A percentile compares a stretch with the other conserved stretches of the same genome.
Evolutionary conservation across 2,888 invertebrate genomes (phyloP).

Genomic region (Argyresthia albistria): DNA sequence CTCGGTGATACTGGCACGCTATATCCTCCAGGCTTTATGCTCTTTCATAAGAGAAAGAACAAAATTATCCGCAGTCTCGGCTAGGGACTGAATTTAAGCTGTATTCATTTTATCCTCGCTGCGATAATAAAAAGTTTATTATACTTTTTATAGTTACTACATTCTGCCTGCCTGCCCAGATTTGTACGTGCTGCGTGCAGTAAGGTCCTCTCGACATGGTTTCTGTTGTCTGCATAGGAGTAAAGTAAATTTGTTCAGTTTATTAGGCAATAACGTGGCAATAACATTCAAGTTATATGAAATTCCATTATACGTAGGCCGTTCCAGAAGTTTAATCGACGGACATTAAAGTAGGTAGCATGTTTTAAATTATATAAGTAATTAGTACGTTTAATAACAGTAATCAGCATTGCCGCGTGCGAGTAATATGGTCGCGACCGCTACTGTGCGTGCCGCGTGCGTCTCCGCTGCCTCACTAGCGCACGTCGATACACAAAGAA

Average conservation of each 20-base stretch:
- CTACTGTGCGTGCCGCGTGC: too few relatives aligned
- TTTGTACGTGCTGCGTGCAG: constrained; percentile 16
- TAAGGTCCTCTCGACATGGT: constrained; percentile 6
- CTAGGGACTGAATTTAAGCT: constrained; percentile 29
- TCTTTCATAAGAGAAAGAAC: constrained; percentile 20
- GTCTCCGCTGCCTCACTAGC: too few relatives aligned
- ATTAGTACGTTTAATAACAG: too few relatives aligned
- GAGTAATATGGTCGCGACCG: too few relatives aligned
- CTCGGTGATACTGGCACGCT: constrained; percentile 9
- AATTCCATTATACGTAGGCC: too few relatives aligned
- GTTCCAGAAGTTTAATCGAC: too few relatives aligned
- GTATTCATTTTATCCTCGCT: constrained; percentile 47
- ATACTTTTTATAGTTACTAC: constrained; percentile 46
- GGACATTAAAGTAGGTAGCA: too few relatives aligned
- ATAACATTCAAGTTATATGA: too few relatives aligned
- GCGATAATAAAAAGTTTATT: constrained; percentile 49
- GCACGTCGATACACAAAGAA: neutral
- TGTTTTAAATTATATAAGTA: too few relatives aligned
- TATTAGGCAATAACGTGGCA: too few relatives aligned
- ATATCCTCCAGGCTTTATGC: constrained; percentile 18
- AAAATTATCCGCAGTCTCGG: constrained; percentile 18
- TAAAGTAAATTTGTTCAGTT: too few relatives aligned
- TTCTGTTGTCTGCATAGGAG: neutral
- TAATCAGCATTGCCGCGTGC: too few relatives aligned
- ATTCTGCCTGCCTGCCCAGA: constrained; percentile 33